A percentile compares a stretch with the other conserved stretches of the same genome.
Evolutionary conservation across 2,113 vertebrate genomes (phyloP).

Genomic region (Nesoenas mayeri): DNA sequence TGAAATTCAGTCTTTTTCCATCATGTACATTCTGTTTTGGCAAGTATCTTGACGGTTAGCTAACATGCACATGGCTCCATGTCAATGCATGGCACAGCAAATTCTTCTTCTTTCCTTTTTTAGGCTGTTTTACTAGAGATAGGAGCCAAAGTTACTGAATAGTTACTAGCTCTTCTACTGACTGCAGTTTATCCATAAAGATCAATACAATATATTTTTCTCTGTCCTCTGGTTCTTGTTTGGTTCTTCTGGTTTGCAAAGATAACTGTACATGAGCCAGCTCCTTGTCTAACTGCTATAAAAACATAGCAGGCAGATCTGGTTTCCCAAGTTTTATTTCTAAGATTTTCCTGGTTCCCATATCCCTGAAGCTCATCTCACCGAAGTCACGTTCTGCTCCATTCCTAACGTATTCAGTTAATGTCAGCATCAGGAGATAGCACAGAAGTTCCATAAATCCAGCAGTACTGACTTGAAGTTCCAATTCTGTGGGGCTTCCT

Average conservation of each 20-base stretch:
- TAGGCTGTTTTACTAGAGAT: neutral
- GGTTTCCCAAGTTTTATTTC: neutral
- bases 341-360: neutral
- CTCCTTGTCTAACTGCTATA: neutral
- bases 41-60: neutral
- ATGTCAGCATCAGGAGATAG: neutral
- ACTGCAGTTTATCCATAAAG: neutral
- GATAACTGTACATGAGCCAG: neutral
- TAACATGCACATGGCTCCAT: neutral
- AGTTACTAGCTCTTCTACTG: neutral
- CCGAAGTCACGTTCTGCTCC: neutral
- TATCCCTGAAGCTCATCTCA: neutral
- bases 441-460: neutral
- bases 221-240: neutral
- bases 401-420: neutral
- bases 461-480: constrained; percentile 32
- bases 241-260: neutral
- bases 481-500: constrained; percentile 24
- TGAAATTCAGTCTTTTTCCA: neutral
- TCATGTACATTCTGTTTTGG: neutral
- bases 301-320: neutral
- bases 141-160: neutral
- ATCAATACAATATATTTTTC: neutral
- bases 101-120: constrained; percentile 2
- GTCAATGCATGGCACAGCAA: neutral